These are phyloP conservation scores for Hydrotaea diabolus DNA, from an alignment of 2,888 invertebrate species.

Conservation along the genomic window DNA sequence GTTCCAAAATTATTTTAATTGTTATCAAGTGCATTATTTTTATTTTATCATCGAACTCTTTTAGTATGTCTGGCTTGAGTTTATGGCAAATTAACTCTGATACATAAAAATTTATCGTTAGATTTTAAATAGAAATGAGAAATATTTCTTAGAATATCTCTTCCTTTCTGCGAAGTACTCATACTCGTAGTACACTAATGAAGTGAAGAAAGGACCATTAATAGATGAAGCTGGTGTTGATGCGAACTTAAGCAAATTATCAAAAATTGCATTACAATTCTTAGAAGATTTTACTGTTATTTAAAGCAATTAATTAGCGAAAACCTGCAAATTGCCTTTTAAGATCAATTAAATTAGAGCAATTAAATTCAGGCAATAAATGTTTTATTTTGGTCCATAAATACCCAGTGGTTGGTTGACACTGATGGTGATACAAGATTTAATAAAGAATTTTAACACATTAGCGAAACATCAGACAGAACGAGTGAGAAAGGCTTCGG, in stretches of 20 bases:
- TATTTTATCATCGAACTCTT: background rate
- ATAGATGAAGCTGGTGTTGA: too few species aligned
- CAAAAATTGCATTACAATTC: too few species aligned
- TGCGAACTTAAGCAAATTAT: too few species aligned
- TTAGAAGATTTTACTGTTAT: too few species aligned
- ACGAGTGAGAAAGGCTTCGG: too few species aligned
- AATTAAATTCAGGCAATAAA: background rate
- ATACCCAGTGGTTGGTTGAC: background rate
- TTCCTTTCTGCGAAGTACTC: too few species aligned
- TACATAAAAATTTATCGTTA: background rate
- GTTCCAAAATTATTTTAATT: too few species aligned
- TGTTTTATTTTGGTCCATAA: background rate
- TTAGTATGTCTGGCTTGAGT: background rate
- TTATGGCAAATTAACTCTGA: background rate
- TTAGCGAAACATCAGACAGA: too few species aligned
- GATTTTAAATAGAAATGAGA: background rate
- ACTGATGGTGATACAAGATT: background rate
- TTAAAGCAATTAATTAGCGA: background rate
- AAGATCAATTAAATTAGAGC: background rate
- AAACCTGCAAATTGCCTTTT: background rate
- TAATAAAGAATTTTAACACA: background rate
- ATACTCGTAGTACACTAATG: too few species aligned
- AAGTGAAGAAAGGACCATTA: too few species aligned
- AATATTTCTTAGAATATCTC: background rate
- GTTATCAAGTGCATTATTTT: too few species aligned